phyloP scores from a whole-genome alignment of 92 coral and sea anemone species.

The Porites rus region DNA sequence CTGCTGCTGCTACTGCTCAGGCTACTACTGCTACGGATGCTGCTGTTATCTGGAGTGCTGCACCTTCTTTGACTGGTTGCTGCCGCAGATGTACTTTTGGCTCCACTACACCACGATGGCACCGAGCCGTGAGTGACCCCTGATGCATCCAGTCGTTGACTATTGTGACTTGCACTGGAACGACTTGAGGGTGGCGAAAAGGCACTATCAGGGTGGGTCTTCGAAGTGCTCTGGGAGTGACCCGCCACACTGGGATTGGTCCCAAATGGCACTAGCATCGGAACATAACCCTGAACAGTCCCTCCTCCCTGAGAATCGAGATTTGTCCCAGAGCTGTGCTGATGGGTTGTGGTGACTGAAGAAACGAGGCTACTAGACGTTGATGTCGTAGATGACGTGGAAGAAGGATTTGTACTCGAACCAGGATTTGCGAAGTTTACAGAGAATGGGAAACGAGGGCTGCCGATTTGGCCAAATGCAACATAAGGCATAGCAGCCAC shows the following conservation, averaged over 20 bases:
- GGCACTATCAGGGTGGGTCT: slow-evolving; percentile 29
- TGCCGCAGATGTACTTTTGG: slow-evolving; percentile 7
- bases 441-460: slow-evolving; percentile 40
- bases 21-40: neutral
- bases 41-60: slow-evolving; percentile 26
- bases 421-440: slow-evolving; percentile 45
- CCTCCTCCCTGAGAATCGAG: slow-evolving; percentile 21
- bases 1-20: slow-evolving; percentile 6
- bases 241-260: slow-evolving; percentile 14
- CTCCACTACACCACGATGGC: slow-evolving; percentile 23
- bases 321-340: slow-evolving; percentile 14
- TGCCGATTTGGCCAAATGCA: slow-evolving; percentile 56
- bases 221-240: slow-evolving; percentile 11
- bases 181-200: slow-evolving; percentile 45
- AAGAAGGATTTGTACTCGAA: slow-evolving; percentile 29
- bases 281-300: slow-evolving; percentile 28
- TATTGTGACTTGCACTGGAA: slow-evolving; percentile 19
- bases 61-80: slow-evolving; percentile 14
- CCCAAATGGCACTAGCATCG: slow-evolving; percentile 29
- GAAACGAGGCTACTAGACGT: slow-evolving; percentile 23
- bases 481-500: slow-evolving; percentile 69
- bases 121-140: neutral
- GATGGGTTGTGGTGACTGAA: slow-evolving; percentile 30
- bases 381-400: slow-evolving; percentile 28
- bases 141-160: slow-evolving; percentile 9